Base-by-base conservation (phyloP, 2,888 invertebrate species). In the Belgica antarctica region DNA sequence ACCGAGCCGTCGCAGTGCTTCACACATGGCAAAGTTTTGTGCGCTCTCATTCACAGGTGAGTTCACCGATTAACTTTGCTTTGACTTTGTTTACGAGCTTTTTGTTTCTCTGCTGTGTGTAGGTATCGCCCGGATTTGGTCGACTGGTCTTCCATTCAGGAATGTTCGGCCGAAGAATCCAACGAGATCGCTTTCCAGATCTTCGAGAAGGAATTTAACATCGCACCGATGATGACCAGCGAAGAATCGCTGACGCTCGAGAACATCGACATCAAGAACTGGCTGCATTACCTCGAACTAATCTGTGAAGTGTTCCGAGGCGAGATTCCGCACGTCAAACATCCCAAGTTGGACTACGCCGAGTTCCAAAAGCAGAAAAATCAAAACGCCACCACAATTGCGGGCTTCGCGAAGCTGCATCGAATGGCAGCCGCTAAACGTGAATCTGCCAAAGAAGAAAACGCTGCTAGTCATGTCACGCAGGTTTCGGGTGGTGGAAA, bases 51-150 rank as follows among this genome's bases (percentile, higher is more conserved):
- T 28, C 79, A 77, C 74, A 78, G 80, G 79, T 80, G 73, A 71
- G 72, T 59, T 61, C 25, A n/a, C 4, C 1, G 10, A 31, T 57
- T 52, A 31, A 28, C 15, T 41, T n/a, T n/a, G n/a, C n/a, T n/a
- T 59, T 15, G 25, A 36, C n/a, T 7, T 52, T 24, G 10, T 61
- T 24, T 1, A 10, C 15, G 7, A 34, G 12, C 7, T 34, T 34
- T 12, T 34, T 34, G 12, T 34, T n/a, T n/a, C 34, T 7, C 34
- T 34, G 12, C 34, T 8, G 15, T 46, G n/a, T 46, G 4, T 75
- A 88, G 92, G 73, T 96, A 96, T 82, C 85, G 96, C 71, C 96
- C 96, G 1, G 94, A 96, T 81, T 83, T 96, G 75, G 83, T 96
- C 74, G 91, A 94, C 74, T 87, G 87, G 76, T 83, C 84, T 75